Evolutionary conservation across 2,888 invertebrate genomes (phyloP), one percentile per base, ranked within the genome.

Genomic region (Tetrapedia diversipes): DNA sequence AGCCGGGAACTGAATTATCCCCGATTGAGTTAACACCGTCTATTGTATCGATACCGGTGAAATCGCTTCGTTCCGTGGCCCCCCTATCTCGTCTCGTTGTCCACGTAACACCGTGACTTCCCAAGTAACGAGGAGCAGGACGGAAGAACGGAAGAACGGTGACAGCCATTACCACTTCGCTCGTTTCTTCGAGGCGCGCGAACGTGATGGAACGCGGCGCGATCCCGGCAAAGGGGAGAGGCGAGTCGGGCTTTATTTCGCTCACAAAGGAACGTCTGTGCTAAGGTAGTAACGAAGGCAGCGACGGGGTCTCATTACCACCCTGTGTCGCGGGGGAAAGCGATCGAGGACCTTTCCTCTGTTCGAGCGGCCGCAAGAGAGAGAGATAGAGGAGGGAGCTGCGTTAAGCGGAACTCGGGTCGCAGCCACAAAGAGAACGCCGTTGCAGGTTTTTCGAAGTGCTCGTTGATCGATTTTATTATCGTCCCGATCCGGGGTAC

Each of bases 201-300:
- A 69, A 72, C 76, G 63, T 39, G 75, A 67, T 61, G 56, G 56
- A 69, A 71, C 54, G 37, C 32, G 66, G 63, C 73, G 27, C 27
- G 45, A 51, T 47, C 24, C 29, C 39, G 16, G 60, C 54, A 68
- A 70, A 57, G 57, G 61, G 41, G 37, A 22, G 16, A 19, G 56
- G 27, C 67, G 56, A 70, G 56, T 67, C 57, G 67, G 57, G 63
- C 65, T 80, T 80, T 82, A 75, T 78, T 82, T 78, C 68, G 60
- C 78, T 75, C 67, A 78, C 78, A 80, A 80, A 82, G 71, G 57
- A 54, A 29, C 65, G 43, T 59, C 53, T 65, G 73, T 63, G n/a
- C n/a, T 66, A 74, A 78, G 66, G 60, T 59, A 64, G 80, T 74
- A 81, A 82, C 69, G 69, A 81, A 72, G 67, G 68, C 78, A 70